A percentile compares a stretch with the other conserved stretches of the same genome.
Evolutionary conservation across 2,888 invertebrate species (phyloP).

Genomic region (Agonopterix alstromeriana): DNA sequence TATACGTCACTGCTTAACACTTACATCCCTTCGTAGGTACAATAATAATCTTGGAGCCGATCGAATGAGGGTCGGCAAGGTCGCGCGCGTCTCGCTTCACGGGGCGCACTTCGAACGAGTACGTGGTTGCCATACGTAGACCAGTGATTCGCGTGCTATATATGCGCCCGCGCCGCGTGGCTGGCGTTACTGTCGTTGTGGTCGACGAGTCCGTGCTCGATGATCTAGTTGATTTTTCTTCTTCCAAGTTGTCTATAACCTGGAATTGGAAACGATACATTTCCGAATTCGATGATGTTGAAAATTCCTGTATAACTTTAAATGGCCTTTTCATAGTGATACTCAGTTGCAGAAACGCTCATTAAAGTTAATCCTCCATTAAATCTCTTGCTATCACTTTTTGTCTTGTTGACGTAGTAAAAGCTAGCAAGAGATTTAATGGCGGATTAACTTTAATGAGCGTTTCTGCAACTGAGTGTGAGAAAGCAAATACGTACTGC

Average conservation of each 20-base stretch:
- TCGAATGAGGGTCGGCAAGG: slow-evolving; percentile 69
- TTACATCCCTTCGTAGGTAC: slow-evolving; percentile 91
- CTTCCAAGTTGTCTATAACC: slow-evolving; percentile 57
- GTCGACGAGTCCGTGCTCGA: slow-evolving; percentile 21
- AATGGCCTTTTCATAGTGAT: too few species aligned
- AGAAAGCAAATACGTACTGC: too few species aligned
- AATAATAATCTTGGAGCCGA: slow-evolving; percentile 82
- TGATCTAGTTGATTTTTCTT: slow-evolving; percentile 27
- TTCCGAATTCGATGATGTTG: not conserved
- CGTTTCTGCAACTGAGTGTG: too few species aligned
- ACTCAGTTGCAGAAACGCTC: too few species aligned
- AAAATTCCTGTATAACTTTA: too few species aligned
- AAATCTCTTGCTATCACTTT: too few species aligned
- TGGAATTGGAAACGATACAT: slow-evolving; percentile 15
- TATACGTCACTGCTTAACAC: slow-evolving; percentile 30
- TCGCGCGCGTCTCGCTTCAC: slow-evolving; percentile 70
- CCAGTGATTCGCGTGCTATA: slow-evolving; percentile 81
- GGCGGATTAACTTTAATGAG: too few species aligned
- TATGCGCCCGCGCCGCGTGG: slow-evolving; percentile 42
- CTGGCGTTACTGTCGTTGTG: slow-evolving; percentile 22
- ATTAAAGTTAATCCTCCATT: too few species aligned
- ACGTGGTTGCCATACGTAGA: slow-evolving; percentile 88
- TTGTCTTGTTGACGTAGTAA: too few species aligned
- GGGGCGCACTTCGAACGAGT: slow-evolving; percentile 85
- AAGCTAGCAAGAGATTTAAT: too few species aligned